A percentile compares a stretch with the other conserved stretches of the same genome.
Conservation (phyloP, 2,888 invertebrate genomes). For the Sesia bembeciformis region DNA sequence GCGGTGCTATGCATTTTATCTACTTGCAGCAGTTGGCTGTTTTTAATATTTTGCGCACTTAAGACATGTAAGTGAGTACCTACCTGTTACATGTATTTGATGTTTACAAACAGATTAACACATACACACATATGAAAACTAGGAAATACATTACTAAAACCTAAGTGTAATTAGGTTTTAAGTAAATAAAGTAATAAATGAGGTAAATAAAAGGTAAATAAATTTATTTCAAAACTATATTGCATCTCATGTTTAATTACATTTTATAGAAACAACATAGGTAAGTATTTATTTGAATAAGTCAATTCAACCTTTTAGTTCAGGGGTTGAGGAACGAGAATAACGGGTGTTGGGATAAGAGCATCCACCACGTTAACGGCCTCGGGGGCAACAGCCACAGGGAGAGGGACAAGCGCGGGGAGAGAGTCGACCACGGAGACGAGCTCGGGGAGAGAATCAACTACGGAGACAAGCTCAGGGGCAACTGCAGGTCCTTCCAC, state of each 20-base stretch:
- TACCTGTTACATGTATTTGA: no score
- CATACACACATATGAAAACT: no score
- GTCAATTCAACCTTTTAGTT: constrained; percentile 18
- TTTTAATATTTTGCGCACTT: no score
- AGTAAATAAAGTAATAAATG: no score
- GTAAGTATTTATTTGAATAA: not conserved
- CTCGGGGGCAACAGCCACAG: constrained; percentile 3
- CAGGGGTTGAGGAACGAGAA: constrained; percentile 23
- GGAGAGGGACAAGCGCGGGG: not conserved
- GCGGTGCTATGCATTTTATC: no score
- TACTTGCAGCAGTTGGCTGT: no score
- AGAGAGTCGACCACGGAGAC: constrained; percentile 4
- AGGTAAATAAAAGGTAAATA: not conserved
- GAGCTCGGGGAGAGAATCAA: constrained; percentile 7
- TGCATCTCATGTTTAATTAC: constrained; percentile 8
- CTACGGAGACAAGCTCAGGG: constrained; percentile 10
- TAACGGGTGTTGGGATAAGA: constrained; percentile 5
- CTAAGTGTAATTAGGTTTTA: no score
- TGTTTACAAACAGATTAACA: no score
- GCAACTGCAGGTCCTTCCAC: constrained; percentile 12
- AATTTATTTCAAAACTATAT: constrained; percentile 2
- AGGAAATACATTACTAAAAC: no score
- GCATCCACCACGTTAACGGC: constrained; percentile 4
- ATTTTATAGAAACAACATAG: constrained; percentile 5
- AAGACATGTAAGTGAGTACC: no score